Percentiles rank a stretch among this genome's conserved stretches.
Evolutionary conservation across 2,113 vertebrate genomes (phyloP).

Genomic region (Isichthys henryi): DNA sequence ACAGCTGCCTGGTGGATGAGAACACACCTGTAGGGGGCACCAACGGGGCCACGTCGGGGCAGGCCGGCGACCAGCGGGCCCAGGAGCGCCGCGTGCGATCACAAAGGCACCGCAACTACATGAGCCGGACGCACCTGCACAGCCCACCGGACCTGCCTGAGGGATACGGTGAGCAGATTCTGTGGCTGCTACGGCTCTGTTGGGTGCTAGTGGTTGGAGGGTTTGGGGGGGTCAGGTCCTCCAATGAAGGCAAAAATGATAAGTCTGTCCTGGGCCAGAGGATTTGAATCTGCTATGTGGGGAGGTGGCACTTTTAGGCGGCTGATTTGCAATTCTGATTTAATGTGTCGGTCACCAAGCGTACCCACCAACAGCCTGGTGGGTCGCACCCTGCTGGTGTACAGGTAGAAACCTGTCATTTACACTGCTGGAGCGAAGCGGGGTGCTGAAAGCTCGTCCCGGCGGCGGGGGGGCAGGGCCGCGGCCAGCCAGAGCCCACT

Average conservation of each 20-base stretch:
- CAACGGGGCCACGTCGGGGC: constrained; percentile 80
- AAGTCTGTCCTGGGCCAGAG: not conserved
- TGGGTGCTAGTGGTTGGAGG: too few species aligned
- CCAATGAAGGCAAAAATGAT: not conserved
- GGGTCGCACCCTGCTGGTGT: not conserved
- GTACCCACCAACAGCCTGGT: not conserved
- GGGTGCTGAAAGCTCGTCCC: not conserved
- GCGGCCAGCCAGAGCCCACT: not conserved
- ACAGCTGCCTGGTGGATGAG: constrained; percentile 91
- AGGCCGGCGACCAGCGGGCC: constrained; percentile 69
- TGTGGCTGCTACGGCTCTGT: not conserved
- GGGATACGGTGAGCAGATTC: constrained; percentile 74
- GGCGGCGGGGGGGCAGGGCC: not conserved
- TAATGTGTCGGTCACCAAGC: not conserved
- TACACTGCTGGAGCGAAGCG: not conserved
- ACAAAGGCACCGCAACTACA: constrained; percentile 90
- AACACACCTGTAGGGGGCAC: constrained; percentile 81
- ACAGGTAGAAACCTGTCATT: not conserved
- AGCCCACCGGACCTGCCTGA: constrained; percentile 88
- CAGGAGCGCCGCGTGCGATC: constrained; percentile 84
- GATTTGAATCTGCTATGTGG: not conserved
- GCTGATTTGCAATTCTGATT: not conserved
- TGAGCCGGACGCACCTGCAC: constrained; percentile 93
- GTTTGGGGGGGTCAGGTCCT: not conserved
- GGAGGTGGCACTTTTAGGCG: not conserved